These are phyloP conservation scores for Acomys russatus DNA, from an alignment of 2,797 vertebrate species.

Conservation along the genomic window DNA sequence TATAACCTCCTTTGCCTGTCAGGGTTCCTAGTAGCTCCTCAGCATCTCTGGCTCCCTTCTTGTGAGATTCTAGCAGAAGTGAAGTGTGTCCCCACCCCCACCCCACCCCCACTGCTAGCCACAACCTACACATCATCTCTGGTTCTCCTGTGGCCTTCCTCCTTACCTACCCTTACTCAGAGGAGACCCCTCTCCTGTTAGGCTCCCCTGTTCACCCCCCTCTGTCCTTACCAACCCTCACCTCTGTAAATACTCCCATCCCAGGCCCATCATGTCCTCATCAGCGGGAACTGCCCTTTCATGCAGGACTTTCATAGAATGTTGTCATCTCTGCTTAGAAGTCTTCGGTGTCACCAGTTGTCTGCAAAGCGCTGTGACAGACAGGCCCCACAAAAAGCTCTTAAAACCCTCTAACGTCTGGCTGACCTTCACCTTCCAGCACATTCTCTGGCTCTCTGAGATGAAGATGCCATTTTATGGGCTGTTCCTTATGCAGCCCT, in stretches of 20 bases:
- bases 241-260: background rate
- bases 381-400: too few relatives aligned
- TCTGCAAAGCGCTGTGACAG: background rate
- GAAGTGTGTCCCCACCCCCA: too few relatives aligned
- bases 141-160: too few relatives aligned
- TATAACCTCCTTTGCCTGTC: background rate
- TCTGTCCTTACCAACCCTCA: background rate
- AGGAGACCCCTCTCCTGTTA: background rate
- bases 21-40: background rate
- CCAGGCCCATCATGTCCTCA: background rate
- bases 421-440: background rate
- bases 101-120: background rate
- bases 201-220: too few relatives aligned
- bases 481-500: too few relatives aligned
- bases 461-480: background rate
- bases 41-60: too few relatives aligned
- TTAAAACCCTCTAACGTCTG: too few relatives aligned
- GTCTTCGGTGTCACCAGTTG: rapidly evolving
- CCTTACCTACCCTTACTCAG: background rate
- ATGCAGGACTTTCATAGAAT: background rate
- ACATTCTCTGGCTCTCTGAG: rapidly evolving
- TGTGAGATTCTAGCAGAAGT: rapidly evolving
- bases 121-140: background rate
- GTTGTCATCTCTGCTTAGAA: background rate
- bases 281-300: background rate